Evolutionary conservation across 2,113 vertebrate genomes (phyloP).

Genomic region (Hippolais icterina): DNA sequence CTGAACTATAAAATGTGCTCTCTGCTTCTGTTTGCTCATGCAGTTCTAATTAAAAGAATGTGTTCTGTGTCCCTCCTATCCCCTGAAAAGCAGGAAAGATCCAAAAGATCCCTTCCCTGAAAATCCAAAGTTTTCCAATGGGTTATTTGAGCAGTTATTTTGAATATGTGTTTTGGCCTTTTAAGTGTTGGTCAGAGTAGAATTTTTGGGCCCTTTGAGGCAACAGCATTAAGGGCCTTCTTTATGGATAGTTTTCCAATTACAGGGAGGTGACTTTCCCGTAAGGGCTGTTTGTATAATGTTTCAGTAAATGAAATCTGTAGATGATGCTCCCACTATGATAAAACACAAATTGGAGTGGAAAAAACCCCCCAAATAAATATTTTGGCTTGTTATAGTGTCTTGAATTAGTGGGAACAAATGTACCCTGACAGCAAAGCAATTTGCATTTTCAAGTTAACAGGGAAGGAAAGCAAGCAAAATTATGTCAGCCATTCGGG

Average conservation of each 20-base stretch:
- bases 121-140: background rate
- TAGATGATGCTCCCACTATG: constrained; percentile 1
- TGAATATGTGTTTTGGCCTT: background rate
- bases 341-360: constrained; percentile 30
- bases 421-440: constrained; percentile 36
- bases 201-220: background rate
- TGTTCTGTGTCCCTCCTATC: background rate
- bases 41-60: background rate
- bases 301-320: constrained; percentile 13
- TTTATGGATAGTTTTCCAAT: constrained; percentile 7
- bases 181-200: background rate
- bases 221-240: background rate
- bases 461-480: constrained; percentile 26
- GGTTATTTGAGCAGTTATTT: background rate
- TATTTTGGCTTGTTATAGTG: constrained; percentile 37
- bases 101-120: background rate
- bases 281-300: constrained; percentile 28
- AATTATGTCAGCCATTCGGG: constrained; percentile 12
- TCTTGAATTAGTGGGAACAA: constrained; percentile 43
- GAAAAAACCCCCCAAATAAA: background rate
- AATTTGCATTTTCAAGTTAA: constrained; percentile 40
- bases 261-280: constrained; percentile 29
- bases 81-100: background rate
- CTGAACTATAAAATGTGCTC: background rate
- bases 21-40: background rate